Evolutionary conservation across 2,888 invertebrate species (phyloP).

Genomic region (Ectemnius cavifrons): DNA sequence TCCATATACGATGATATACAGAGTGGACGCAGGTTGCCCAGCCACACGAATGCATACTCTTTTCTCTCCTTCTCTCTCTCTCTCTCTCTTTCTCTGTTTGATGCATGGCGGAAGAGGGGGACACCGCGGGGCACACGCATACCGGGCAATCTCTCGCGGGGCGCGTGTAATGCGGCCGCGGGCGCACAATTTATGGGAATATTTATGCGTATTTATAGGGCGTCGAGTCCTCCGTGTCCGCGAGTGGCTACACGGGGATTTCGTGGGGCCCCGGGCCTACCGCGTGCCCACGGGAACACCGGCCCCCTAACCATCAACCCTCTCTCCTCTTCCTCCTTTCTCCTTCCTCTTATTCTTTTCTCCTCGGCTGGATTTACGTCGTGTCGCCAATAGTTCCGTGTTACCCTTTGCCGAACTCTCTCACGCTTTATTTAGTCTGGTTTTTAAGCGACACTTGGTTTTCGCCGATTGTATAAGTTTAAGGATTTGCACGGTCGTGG

Average conservation of each 20-base stretch:
- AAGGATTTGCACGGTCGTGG: no score
- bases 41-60: constrained; percentile 19
- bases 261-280: constrained; percentile 46
- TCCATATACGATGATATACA: constrained; percentile 47
- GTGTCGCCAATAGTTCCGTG: constrained; percentile 49
- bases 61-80: constrained; percentile 15
- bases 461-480: no score
- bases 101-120: constrained; percentile 5
- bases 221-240: constrained; percentile 53
- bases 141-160: constrained; percentile 27
- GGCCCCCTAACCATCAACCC: no score
- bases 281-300: constrained; percentile 21
- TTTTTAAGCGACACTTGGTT: no score
- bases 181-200: constrained; percentile 69
- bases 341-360: no score
- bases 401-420: constrained; percentile 27
- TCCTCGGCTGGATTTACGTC: constrained; percentile 53
- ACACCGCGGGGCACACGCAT: constrained; percentile 24
- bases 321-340: no score
- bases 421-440: constrained; percentile 37
- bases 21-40: constrained; percentile 22
- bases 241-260: constrained; percentile 42
- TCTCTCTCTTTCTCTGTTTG: background rate
- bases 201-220: constrained; percentile 71
- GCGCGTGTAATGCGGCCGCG: constrained; percentile 63